Conservation (phyloP, 2,113 vertebrate genomes). For the Sialia sialis region DNA sequence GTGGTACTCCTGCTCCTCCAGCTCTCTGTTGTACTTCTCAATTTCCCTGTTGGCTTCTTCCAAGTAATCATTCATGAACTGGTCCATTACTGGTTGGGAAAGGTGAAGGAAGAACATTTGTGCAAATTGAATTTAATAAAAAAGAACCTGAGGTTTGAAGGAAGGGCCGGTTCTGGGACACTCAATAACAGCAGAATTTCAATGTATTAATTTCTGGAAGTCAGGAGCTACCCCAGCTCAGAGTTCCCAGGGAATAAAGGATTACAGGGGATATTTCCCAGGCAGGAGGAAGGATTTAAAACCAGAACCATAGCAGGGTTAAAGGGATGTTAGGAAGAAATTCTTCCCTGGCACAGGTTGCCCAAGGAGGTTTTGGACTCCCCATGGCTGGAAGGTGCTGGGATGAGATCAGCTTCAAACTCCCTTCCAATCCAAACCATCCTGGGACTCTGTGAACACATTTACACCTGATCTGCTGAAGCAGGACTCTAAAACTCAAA, state of each 20-base stretch:
- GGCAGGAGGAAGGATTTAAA: not conserved
- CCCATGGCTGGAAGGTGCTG: not conserved
- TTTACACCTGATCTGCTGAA: not conserved
- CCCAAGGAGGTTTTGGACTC: not conserved
- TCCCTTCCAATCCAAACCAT: not conserved
- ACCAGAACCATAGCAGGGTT: too few species aligned
- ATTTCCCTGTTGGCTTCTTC: slow-evolving; percentile 89
- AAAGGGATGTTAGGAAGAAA: too few species aligned
- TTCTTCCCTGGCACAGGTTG: not conserved
- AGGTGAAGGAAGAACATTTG: slow-evolving; percentile 68
- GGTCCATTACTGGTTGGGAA: slow-evolving; percentile 85
- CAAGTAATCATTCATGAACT: slow-evolving; percentile 89
- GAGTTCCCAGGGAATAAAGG: not conserved
- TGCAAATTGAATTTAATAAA: not conserved
- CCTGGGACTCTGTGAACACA: not conserved
- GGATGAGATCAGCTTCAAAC: not conserved
- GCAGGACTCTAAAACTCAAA: not conserved
- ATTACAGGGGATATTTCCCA: not conserved
- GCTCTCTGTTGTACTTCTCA: slow-evolving; percentile 86
- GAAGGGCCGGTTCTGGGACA: not conserved
- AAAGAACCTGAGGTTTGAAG: not conserved
- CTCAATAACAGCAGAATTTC: not conserved
- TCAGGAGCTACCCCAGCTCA: not conserved
- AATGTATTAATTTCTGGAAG: not conserved
- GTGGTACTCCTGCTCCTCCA: slow-evolving; percentile 83